phyloP scores from a whole-genome alignment of 2,113 vertebrate species.

The Ammodytes marinus region DNA sequence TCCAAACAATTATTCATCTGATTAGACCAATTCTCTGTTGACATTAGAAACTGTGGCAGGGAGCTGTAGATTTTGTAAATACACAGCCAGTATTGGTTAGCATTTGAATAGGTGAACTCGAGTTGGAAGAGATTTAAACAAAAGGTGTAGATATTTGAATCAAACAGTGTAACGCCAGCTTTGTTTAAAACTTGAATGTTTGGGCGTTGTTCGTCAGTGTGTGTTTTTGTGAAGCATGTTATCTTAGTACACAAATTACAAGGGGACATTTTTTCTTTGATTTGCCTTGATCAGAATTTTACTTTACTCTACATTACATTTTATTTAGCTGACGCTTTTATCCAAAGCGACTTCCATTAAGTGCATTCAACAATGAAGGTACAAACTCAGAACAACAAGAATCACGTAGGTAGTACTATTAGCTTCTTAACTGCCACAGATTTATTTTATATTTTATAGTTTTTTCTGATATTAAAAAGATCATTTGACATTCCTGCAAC shows the following conservation, averaged over 20 bases:
- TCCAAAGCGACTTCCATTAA: too few relatives aligned
- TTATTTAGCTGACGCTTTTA: too few relatives aligned
- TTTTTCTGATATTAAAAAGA: conserved; percentile 9
- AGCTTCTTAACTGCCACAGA: too few relatives aligned
- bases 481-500: neutral
- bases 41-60: conserved; percentile 44
- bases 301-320: too few relatives aligned
- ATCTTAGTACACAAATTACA: conserved; percentile 24
- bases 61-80: conserved; percentile 8
- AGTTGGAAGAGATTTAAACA: conserved; percentile 36
- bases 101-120: conserved; percentile 53
- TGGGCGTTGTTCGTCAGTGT: conserved; percentile 17
- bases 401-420: too few relatives aligned
- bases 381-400: too few relatives aligned
- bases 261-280: conserved; percentile 21
- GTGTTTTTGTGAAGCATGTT: conserved; percentile 12
- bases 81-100: conserved; percentile 14
- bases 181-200: conserved; percentile 37
- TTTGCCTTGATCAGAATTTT: conserved; percentile 1
- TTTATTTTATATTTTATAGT: neutral
- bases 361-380: too few relatives aligned
- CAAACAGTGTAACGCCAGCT: conserved; percentile 6
- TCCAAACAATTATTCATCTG: conserved; percentile 64
- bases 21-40: conserved; percentile 48
- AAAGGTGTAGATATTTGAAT: conserved; percentile 35